Percentiles rank a stretch among this genome's conserved stretches.
These are phyloP conservation scores for Sesamia nonagrioides DNA, from an alignment of 1,140 invertebrate species.

Conservation along the genomic window DNA sequence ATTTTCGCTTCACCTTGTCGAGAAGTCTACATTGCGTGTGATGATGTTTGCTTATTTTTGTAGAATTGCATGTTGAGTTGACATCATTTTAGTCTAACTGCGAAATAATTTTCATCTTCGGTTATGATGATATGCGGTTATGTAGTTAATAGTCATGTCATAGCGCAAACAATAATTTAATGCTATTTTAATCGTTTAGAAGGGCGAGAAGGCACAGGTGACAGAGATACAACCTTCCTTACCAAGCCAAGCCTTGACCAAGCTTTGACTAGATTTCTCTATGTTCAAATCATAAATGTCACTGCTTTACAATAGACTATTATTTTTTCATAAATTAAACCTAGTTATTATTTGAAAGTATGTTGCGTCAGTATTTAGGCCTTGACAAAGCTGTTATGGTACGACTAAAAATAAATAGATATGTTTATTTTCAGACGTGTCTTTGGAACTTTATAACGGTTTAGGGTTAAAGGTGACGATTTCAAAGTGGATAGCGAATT, in stretches of 20 bases:
- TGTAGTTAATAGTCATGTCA: background rate
- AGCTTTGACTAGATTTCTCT: conserved; percentile 36
- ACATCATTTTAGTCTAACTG: background rate
- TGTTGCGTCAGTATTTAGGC: background rate
- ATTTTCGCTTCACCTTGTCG: no score
- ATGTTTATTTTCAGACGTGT: background rate
- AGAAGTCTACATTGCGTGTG: no score
- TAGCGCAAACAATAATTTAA: background rate
- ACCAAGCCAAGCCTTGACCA: conserved; percentile 31
- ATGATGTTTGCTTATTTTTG: no score
- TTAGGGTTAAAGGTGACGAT: no score
- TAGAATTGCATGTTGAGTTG: background rate
- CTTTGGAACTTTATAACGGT: background rate
- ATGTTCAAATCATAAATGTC: background rate
- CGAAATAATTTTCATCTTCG: background rate
- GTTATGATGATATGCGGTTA: background rate
- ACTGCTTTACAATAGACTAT: background rate
- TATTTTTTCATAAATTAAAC: conserved; percentile 3
- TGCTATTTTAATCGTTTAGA: conserved; percentile 22
- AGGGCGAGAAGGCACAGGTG: conserved; percentile 14
- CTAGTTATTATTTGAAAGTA: conserved; percentile 23
- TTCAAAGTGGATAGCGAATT: no score
- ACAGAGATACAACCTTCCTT: background rate
- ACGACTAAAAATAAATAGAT: conserved; percentile 8
- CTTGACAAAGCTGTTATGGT: background rate